Evolutionary conservation across 2,888 invertebrate genomes (phyloP).

Genomic region (Habroteleia sp.): DNA sequence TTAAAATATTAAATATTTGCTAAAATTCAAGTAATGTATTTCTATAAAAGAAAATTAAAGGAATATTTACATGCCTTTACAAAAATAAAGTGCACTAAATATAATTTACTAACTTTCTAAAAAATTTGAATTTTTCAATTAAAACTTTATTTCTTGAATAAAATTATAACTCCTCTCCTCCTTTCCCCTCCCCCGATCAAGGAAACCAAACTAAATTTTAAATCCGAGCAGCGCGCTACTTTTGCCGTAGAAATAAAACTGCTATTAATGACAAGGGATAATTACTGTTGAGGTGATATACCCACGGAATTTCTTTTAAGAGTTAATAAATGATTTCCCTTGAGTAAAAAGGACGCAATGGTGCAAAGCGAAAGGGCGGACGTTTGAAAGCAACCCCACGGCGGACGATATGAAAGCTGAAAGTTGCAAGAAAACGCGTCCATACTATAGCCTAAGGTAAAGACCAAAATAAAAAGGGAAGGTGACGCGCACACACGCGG

Average conservation of each 20-base stretch:
- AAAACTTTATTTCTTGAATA: no score
- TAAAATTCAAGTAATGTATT: no score
- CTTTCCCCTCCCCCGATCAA: no score
- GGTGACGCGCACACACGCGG: conserved; percentile 8
- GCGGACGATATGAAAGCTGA: conserved; percentile 47
- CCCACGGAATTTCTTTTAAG: conserved; percentile 30
- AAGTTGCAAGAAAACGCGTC: conserved; percentile 47
- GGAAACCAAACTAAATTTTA: no score
- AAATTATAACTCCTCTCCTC: no score
- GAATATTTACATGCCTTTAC: no score
- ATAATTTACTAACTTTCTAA: no score
- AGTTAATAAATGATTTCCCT: conserved; percentile 47
- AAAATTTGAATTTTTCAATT: no score
- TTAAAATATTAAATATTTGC: no score
- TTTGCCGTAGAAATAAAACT: neutral
- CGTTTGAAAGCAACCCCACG: conserved; percentile 51
- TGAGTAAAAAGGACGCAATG: conserved; percentile 43
- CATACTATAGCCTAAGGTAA: conserved; percentile 33
- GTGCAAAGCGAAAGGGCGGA: conserved; percentile 23
- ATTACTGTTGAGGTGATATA: conserved; percentile 49
- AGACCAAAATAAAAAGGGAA: conserved; percentile 20
- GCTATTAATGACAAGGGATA: conserved; percentile 38
- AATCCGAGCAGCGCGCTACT: no score
- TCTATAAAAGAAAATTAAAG: no score
- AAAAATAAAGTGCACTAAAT: no score